phyloP scores from a whole-genome alignment of 2,113 vertebrate genomes.

The Cervus canadensis region DNA sequence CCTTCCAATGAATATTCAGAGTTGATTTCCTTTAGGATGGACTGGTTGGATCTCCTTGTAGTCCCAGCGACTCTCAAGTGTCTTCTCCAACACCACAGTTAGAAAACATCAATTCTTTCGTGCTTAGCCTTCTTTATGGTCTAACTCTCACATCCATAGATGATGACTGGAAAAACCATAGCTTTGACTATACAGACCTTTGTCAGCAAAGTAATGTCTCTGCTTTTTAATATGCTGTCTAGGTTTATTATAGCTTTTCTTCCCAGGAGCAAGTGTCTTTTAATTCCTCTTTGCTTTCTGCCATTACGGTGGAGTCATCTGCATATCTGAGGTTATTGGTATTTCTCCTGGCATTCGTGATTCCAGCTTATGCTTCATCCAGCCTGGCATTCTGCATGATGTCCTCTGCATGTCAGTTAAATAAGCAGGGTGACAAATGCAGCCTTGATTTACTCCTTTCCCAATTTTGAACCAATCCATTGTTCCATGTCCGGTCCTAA shows the following conservation, averaged over 20 bases:
- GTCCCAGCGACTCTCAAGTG: not conserved
- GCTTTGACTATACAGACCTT: not conserved
- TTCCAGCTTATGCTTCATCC: not conserved
- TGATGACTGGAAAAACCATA: not conserved
- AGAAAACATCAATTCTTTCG: not conserved
- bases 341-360: fast-evolving
- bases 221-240: not conserved
- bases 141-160: not conserved
- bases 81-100: not conserved
- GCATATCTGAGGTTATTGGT: not conserved
- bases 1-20: not conserved
- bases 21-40: not conserved
- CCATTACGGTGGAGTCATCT: not conserved
- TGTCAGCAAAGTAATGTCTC: not conserved
- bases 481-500: not conserved
- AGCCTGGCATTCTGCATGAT: not conserved
- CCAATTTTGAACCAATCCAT: not conserved
- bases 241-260: not conserved
- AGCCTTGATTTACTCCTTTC: not conserved
- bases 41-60: not conserved
- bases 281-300: not conserved
- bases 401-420: not conserved
- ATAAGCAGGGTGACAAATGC: not conserved
- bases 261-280: not conserved
- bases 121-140: not conserved